These are phyloP conservation scores for Lasius platythorax DNA, from an alignment of 2,888 invertebrate genomes.

Conservation along the genomic window DNA sequence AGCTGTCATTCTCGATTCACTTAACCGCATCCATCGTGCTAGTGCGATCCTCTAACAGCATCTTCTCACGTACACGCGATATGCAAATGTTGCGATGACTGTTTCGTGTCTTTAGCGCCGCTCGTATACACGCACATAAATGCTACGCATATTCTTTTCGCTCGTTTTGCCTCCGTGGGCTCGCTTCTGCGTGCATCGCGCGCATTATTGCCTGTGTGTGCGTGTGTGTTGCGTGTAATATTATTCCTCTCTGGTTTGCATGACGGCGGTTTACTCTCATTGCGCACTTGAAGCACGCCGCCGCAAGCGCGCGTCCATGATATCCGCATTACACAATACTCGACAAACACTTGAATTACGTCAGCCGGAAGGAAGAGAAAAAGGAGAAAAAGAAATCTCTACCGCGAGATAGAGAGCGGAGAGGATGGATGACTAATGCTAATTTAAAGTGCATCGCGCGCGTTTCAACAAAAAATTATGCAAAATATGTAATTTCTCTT, in stretches of 20 bases:
- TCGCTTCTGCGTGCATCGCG: neutral
- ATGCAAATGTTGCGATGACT: slow-evolving; percentile 19
- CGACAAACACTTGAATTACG: slow-evolving; percentile 61
- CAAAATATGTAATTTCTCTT: neutral
- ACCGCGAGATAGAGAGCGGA: neutral
- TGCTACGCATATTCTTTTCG: slow-evolving; percentile 4
- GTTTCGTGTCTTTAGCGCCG: slow-evolving; percentile 17
- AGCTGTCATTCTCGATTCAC: slow-evolving; percentile 74
- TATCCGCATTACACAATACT: slow-evolving; percentile 29
- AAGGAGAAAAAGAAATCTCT: neutral
- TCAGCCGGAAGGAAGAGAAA: slow-evolving; percentile 7
- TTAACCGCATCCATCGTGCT: slow-evolving; percentile 63
- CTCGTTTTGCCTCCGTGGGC: neutral
- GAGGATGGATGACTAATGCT: neutral
- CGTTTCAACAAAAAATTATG: neutral
- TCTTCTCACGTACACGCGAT: slow-evolving; percentile 5
- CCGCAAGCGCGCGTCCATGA: neutral
- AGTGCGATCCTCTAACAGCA: slow-evolving; percentile 12
- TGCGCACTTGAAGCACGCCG: slow-evolving; percentile 32
- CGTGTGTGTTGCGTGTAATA: neutral
- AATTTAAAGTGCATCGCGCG: neutral
- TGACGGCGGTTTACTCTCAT: slow-evolving; percentile 12
- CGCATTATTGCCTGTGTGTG: neutral
- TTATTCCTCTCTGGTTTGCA: slow-evolving; percentile 8
- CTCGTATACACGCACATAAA: slow-evolving; percentile 17